Base-by-base conservation (phyloP, 2,888 invertebrate species). In the Dastarcus helophoroides region DNA sequence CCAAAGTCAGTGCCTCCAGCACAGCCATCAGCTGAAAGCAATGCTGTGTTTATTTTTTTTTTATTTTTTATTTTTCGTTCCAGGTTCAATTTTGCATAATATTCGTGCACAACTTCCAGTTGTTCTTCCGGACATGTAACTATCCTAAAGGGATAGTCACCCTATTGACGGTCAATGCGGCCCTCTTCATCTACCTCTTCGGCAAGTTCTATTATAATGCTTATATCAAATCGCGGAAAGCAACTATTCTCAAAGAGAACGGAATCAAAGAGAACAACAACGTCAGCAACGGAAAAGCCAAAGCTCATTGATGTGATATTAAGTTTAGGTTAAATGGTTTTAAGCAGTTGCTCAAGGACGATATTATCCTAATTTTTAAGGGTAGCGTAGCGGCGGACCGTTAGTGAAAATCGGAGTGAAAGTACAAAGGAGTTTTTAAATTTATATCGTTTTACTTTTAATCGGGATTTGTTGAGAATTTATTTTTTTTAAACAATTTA, bases 21-120 rank as follows among this genome's bases (percentile, higher is more conserved):
- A n/a, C n/a, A n/a, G n/a, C n/a, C n/a, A n/a, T n/a, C n/a, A n/a
- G n/a, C n/a, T n/a, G n/a, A n/a, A n/a, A n/a, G n/a, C n/a, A n/a
- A n/a, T n/a, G n/a, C n/a, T n/a, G n/a, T n/a, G n/a, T n/a, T n/a
- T n/a, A n/a, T n/a, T n/a, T n/a, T 7, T 25, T 8, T 9, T 25
- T 19, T 24, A 14, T 26, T 12, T 32, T 28, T 32, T 31, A 27
- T 31, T 29, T 37, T 12, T 14, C 53, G 51, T 65, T 53, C 16
- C 62, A 79, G 79, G 61, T 79, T 33, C 85, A 85, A 61, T 85
- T 85, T 58, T 62, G 70, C 49, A 76, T 84, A 16, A 73, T 85
- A 37, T 75, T 80, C 50, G 63, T 77, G 33, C 85, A 85, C 59
- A 80, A 77, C 51, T 57, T 72, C 31, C 68, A 68, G 48, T 67